A percentile compares a stretch with the other conserved stretches of the same genome.
These are phyloP conservation scores for Acropora tenuis DNA, from an alignment of 64 coral and sea anemone genomes.

Conservation along the genomic window DNA sequence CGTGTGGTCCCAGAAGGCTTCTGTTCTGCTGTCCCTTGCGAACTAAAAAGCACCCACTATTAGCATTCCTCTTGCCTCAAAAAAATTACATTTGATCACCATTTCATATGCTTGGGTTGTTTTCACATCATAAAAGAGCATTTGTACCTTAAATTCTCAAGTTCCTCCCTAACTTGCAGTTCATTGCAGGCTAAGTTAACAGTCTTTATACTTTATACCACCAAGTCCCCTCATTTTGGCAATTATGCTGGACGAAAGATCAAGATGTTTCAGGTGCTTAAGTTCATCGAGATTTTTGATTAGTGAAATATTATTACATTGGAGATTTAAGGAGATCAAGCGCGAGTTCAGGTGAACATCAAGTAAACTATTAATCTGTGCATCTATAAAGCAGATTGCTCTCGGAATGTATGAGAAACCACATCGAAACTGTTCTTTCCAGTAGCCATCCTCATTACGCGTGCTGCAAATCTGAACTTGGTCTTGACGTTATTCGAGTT, in stretches of 20 bases:
- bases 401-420: constrained; percentile 45
- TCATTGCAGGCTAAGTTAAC: constrained; percentile 94
- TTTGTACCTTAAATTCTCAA: constrained; percentile 70
- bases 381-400: constrained; percentile 93
- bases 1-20: background rate
- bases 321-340: constrained; percentile 90
- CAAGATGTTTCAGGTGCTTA: constrained; percentile 79
- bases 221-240: constrained; percentile 67
- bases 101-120: no score
- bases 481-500: no score
- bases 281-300: constrained; percentile 81
- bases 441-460: background rate
- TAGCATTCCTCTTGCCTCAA: no score
- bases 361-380: constrained; percentile 63
- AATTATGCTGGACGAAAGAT: constrained; percentile 96
- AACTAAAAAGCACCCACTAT: no score
- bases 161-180: constrained; percentile 66
- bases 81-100: no score
- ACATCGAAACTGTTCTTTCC: constrained; percentile 16
- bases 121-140: background rate
- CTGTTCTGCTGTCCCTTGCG: background rate
- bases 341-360: constrained; percentile 59
- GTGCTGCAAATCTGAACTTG: background rate
- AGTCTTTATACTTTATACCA: constrained; percentile 65
- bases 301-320: constrained; percentile 79